These are phyloP conservation scores for Catocala fraxini DNA, from an alignment of 2,888 invertebrate genomes.

Conservation along the genomic window DNA sequence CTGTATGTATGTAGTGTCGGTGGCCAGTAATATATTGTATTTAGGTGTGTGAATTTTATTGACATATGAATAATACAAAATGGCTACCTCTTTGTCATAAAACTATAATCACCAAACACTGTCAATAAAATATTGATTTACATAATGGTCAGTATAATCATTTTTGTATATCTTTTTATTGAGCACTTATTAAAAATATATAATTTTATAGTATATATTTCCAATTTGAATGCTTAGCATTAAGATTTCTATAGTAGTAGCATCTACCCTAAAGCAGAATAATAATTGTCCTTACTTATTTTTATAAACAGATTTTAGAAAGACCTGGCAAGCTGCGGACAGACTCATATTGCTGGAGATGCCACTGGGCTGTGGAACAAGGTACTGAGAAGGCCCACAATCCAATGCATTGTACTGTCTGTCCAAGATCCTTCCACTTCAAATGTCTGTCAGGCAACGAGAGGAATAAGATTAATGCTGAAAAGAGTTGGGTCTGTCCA, in stretches of 20 bases:
- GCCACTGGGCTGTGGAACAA: slow-evolving; percentile 91
- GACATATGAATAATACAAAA: slow-evolving; percentile 47
- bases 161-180: background rate
- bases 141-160: slow-evolving; percentile 28
- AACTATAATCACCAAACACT: slow-evolving; percentile 16
- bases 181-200: background rate
- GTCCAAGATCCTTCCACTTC: slow-evolving; percentile 94
- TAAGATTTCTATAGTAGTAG: background rate
- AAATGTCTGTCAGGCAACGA: slow-evolving; percentile 90
- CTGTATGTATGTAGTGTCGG: background rate
- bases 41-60: slow-evolving; percentile 25
- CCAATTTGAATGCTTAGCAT: background rate
- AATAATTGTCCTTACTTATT: slow-evolving; percentile 5
- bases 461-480: slow-evolving; percentile 74
- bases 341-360: slow-evolving; percentile 97
- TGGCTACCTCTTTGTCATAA: slow-evolving; percentile 49
- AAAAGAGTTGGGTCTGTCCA: slow-evolving; percentile 93
- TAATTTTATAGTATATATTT: background rate
- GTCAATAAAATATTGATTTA: slow-evolving; percentile 14
- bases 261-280: background rate
- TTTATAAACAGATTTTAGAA: slow-evolving; percentile 53
- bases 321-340: slow-evolving; percentile 72
- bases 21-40: slow-evolving; percentile 23
- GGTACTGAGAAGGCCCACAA: slow-evolving; percentile 72
- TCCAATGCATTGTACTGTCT: slow-evolving; percentile 91